Conservation (phyloP, 2,113 vertebrate species). For the Bungarus multicinctus region DNA sequence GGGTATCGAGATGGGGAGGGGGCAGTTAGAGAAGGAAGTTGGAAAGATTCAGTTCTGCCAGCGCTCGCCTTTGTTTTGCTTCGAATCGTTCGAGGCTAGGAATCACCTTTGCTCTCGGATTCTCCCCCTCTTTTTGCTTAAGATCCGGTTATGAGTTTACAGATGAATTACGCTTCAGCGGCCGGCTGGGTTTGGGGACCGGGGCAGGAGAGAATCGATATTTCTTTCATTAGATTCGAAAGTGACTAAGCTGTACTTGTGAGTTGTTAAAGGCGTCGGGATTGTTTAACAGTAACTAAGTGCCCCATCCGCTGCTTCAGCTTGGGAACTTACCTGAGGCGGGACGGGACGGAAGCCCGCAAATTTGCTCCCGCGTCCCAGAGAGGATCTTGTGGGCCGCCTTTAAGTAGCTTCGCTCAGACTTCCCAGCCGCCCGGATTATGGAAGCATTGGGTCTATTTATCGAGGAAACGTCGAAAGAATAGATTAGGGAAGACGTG, state of each 20-base stretch:
- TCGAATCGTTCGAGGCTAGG: constrained; percentile 64
- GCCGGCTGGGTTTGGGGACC: constrained; percentile 54
- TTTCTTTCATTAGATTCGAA: constrained; percentile 73
- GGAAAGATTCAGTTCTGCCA: constrained; percentile 43
- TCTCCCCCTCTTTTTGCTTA: constrained; percentile 25
- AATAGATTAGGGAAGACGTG: background rate
- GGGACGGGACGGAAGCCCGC: background rate
- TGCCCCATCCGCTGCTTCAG: constrained; percentile 34
- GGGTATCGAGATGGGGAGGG: background rate
- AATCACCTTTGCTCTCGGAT: constrained; percentile 51
- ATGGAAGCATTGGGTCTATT: background rate
- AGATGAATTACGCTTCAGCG: constrained; percentile 66
- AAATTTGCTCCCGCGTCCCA: background rate
- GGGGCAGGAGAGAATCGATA: constrained; percentile 64
- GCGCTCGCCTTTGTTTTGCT: constrained; percentile 56
- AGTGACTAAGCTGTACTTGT: constrained; percentile 59
- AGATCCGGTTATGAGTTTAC: constrained; percentile 57
- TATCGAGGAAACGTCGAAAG: background rate
- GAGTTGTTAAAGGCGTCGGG: constrained; percentile 71
- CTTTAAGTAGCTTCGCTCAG: background rate
- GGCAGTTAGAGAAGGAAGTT: background rate
- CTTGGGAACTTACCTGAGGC: constrained; percentile 40
- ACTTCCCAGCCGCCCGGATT: background rate
- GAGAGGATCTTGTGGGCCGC: background rate
- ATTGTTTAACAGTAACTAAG: constrained; percentile 61